Conservation (phyloP, 2,888 invertebrate species). For the Congeria kusceri region DNA sequence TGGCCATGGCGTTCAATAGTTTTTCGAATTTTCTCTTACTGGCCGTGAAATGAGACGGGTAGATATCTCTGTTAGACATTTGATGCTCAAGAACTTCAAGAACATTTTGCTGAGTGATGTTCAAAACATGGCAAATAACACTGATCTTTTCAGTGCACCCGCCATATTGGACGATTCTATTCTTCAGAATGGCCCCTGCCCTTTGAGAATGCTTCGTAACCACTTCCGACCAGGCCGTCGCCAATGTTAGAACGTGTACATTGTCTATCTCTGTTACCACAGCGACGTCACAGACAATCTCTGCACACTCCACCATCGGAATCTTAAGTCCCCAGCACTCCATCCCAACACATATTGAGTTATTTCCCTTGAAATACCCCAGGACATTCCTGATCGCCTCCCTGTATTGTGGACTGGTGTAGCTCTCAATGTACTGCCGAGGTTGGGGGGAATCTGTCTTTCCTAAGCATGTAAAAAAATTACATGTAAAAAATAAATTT, state of each 20-base stretch:
- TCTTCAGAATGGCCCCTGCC: conserved; percentile 66
- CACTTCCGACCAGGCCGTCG: conserved; percentile 31
- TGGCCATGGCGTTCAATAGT: conserved; percentile 67
- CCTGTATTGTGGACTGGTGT: conserved; percentile 41
- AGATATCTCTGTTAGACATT: conserved; percentile 55
- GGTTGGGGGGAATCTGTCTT: conserved; percentile 64
- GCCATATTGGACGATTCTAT: conserved; percentile 70
- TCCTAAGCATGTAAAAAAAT: too few relatives aligned
- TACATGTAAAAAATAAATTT: too few relatives aligned
- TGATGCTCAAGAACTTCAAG: conserved; percentile 8
- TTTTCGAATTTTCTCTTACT: conserved; percentile 63
- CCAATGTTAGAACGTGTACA: conserved; percentile 69
- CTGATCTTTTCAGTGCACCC: conserved; percentile 73
- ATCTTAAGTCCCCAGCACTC: conserved; percentile 74
- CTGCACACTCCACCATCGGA: conserved; percentile 35
- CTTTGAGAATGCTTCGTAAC: conserved; percentile 54
- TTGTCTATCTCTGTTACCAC: conserved; percentile 67
- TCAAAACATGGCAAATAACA: conserved; percentile 65
- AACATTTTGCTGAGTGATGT: conserved; percentile 22
- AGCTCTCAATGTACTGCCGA: conserved; percentile 64
- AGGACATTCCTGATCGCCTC: conserved; percentile 47
- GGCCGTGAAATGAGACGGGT: conserved; percentile 71
- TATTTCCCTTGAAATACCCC: conserved; percentile 35
- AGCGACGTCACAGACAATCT: conserved; percentile 65
- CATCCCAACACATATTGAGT: conserved; percentile 61